Evolutionary conservation across 2,888 invertebrate species (phyloP), one percentile per base, ranked within the genome.

Genomic region (Flexamia atlantica): DNA sequence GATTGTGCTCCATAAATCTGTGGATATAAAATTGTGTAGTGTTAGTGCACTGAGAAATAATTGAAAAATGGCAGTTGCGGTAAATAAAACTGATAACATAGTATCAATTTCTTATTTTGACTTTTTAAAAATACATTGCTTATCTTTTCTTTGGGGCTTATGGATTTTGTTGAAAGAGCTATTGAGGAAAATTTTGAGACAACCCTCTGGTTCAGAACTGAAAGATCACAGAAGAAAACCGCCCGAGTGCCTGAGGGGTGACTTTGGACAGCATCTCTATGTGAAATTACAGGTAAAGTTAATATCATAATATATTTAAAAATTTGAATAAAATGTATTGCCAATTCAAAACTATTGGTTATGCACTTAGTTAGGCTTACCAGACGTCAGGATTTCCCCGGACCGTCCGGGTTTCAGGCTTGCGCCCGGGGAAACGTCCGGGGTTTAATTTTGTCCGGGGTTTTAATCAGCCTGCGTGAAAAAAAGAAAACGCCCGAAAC

Each of bases 281-380:
- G 91, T 94, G 68, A 93, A 94, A 89, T 90, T 94, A 68, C 93
- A 93, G 92, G 94, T 93, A 90, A n/a, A 90, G 90, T 89, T 84
- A 60, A n/a, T n/a, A n/a, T n/a, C n/a, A n/a, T n/a, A n/a, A n/a
- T n/a, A n/a, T n/a, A n/a, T n/a, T n/a, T n/a, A n/a, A n/a, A n/a
- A n/a, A n/a, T n/a, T n/a, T n/a, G n/a, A n/a, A n/a, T n/a, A n/a
- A n/a, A n/a, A n/a, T n/a, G n/a, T n/a, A n/a, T n/a, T n/a, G n/a
- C n/a, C n/a, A n/a, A n/a, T n/a, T n/a, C n/a, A n/a, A n/a, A n/a
- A n/a, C n/a, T n/a, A n/a, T n/a, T n/a, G n/a, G n/a, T n/a, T n/a
- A n/a, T n/a, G n/a, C n/a, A n/a, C n/a, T n/a, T n/a, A n/a, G n/a
- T n/a, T n/a, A n/a, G n/a, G n/a, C n/a, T n/a, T n/a, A n/a, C n/a